Percentiles rank a stretch among this genome's conserved stretches.
These are phyloP conservation scores for Euura saliciscinereae DNA, from an alignment of 1,140 invertebrate genomes.

Conservation along the genomic window DNA sequence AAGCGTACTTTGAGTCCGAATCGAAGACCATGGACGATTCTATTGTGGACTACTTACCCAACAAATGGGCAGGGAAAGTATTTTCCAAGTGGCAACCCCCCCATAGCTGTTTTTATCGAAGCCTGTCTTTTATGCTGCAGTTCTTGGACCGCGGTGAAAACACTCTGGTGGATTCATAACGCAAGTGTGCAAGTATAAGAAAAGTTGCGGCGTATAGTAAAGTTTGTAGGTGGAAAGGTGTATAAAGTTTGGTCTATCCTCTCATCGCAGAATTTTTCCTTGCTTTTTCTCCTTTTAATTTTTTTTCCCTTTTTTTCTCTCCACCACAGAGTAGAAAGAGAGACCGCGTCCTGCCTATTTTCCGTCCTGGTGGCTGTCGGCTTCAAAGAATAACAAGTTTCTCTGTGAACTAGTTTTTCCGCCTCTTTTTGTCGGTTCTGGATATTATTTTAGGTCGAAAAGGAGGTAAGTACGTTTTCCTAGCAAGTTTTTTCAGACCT, in stretches of 20 bases:
- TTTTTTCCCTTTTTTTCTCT: background rate
- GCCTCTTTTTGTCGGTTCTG: background rate
- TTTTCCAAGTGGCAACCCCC: background rate
- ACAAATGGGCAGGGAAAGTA: background rate
- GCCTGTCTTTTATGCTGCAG: background rate
- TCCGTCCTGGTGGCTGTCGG: background rate
- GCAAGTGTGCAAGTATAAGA: background rate
- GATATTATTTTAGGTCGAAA: background rate
- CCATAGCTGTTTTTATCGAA: background rate
- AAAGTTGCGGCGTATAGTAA: background rate
- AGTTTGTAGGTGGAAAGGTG: background rate
- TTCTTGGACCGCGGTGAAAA: background rate
- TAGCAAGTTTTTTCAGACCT: background rate
- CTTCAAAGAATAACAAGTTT: conserved; percentile 1
- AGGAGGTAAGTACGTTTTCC: background rate
- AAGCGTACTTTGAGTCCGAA: background rate
- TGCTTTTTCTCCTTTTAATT: too few species aligned
- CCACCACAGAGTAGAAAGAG: background rate
- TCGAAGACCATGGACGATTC: background rate
- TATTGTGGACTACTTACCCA: background rate
- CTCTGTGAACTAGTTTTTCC: background rate
- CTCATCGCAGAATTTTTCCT: background rate
- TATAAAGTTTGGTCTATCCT: conserved; percentile 1
- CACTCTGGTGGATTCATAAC: background rate
- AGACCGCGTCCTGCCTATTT: background rate